These are phyloP conservation scores for Corydoras sp. DNA, from an alignment of 2,113 vertebrate species.

Conservation along the genomic window DNA sequence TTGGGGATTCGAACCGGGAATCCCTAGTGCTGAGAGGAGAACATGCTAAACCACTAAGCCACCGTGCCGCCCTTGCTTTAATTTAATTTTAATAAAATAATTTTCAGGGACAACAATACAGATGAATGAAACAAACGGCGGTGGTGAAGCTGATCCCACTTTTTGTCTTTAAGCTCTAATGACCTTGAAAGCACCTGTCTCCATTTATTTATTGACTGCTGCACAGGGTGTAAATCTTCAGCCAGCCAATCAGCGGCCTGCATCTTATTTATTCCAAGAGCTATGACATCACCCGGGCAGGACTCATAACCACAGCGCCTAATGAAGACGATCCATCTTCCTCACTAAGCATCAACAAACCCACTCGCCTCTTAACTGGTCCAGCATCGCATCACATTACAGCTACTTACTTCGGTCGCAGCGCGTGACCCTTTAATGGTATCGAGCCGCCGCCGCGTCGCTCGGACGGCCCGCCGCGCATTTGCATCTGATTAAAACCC, in stretches of 20 bases:
- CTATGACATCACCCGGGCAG: slow-evolving; percentile 24
- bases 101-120: not conserved
- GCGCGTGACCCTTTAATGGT: slow-evolving; percentile 3
- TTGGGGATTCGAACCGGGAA: no score
- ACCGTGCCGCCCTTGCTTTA: no score
- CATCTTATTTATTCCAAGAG: slow-evolving; percentile 24
- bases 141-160: no score
- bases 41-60: no score
- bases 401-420: slow-evolving; percentile 4
- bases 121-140: no score
- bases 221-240: slow-evolving; percentile 12
- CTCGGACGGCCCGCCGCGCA: slow-evolving; percentile 17
- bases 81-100: not conserved
- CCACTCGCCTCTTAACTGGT: not conserved
- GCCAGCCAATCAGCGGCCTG: slow-evolving; percentile 18
- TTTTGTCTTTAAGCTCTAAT: no score
- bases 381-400: slow-evolving; percentile 9
- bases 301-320: not conserved
- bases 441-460: slow-evolving; percentile 5
- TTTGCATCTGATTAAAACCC: slow-evolving; percentile 30
- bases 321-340: slow-evolving; percentile 1
- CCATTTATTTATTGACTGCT: slow-evolving; percentile 26
- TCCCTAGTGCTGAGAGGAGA: no score
- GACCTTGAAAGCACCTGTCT: no score
- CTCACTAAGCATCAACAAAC: not conserved